A percentile compares a stretch with the other conserved stretches of the same genome.
Evolutionary conservation across 2,888 invertebrate genomes (phyloP).

Genomic region (Ophion costatus): DNA sequence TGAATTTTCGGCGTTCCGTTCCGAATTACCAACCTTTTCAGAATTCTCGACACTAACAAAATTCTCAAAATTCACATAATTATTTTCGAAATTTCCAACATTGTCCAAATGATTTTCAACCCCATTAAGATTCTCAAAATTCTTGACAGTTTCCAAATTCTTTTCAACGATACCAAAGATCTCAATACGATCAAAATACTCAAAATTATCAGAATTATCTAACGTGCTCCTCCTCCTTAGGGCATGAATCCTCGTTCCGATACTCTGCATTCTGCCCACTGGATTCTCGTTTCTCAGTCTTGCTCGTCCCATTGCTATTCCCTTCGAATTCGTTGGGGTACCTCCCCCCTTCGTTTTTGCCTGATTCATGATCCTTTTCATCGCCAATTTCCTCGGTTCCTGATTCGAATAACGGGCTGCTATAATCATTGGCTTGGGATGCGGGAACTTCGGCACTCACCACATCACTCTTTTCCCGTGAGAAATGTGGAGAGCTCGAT

Average conservation of each 20-base stretch:
- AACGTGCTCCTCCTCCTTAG: background rate
- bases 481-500: background rate
- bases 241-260: constrained; percentile 11
- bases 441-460: background rate
- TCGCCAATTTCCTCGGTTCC: background rate
- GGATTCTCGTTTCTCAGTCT: background rate
- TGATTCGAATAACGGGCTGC: background rate
- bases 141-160: no score
- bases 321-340: background rate
- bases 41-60: no score
- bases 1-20: no score
- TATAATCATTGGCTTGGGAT: background rate
- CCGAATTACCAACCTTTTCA: no score
- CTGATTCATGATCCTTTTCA: background rate
- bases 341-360: constrained; percentile 11
- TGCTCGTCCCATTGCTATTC: background rate
- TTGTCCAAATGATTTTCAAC: no score
- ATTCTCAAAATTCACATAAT: no score
- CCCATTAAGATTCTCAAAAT: no score
- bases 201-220: no score
- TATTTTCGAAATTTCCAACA: no score
- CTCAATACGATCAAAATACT: no score
- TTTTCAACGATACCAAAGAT: no score
- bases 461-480: background rate
- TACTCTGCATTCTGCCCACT: constrained; percentile 5